Conservation (phyloP, 2,113 vertebrate species). For the Percina caprodes region DNA sequence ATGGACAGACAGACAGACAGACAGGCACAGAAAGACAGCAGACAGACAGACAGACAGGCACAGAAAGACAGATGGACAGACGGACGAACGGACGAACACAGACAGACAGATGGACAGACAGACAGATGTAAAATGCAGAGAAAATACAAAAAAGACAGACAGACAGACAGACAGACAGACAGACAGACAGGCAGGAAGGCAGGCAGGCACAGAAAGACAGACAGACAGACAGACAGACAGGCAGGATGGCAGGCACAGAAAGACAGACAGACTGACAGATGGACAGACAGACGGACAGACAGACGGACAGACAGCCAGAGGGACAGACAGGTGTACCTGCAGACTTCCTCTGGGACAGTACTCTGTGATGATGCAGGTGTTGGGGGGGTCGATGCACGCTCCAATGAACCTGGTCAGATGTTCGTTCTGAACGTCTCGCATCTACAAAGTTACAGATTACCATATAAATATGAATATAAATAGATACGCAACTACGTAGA, state of each 20-base stretch:
- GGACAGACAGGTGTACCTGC: slow-evolving; percentile 82
- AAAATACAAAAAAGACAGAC: too few species aligned
- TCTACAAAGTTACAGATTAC: slow-evolving; percentile 82
- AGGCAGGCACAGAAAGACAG: neutral
- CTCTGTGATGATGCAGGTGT: slow-evolving; percentile 93
- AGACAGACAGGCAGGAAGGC: neutral
- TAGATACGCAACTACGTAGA: too few species aligned
- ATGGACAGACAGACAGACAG: neutral
- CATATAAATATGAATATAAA: too few species aligned
- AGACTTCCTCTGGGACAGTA: slow-evolving; percentile 94
- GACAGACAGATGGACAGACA: too few species aligned
- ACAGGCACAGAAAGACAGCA: neutral
- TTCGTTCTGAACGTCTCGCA: slow-evolving; percentile 94
- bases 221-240: neutral
- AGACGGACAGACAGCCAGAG: neutral
- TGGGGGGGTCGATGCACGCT: slow-evolving; percentile 92
- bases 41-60: neutral
- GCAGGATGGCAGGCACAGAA: too few species aligned
- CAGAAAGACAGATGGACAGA: neutral
- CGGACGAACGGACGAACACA: neutral
- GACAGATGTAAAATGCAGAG: too few species aligned
- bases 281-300: neutral
- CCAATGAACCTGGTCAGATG: slow-evolving; percentile 94
- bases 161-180: neutral
- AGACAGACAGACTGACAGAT: neutral